Base-by-base conservation (phyloP, 2,888 invertebrate species). In the Pseudococcus viburni region DNA sequence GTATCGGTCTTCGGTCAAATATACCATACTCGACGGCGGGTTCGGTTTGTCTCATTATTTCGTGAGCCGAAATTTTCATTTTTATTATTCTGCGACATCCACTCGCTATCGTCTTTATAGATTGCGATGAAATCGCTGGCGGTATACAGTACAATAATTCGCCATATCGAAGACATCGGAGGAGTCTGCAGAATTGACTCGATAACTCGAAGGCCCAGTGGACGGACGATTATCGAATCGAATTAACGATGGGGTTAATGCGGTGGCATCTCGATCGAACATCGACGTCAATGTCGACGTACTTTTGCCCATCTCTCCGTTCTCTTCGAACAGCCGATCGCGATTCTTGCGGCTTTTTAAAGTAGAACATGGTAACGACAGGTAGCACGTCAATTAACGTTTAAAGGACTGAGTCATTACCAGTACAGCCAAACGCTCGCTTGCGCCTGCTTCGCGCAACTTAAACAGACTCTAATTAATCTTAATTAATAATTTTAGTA, bases 401-500 rank as follows among this genome's bases (percentile, higher is more conserved):
- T 86, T 73, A 86, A 86, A 86, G 86, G 86, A 73, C 86, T 86
- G 86, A 64, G 77, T 73, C 68, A 68, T 86, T 86, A 86, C 77
- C 68, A 83, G 80, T 64, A 86, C 26, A 64, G 19, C 86, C 68
- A 68, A 86, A 86, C 77, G 86, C 64, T 73, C 48, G 86, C 73
- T 73, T 46, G 42, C 42, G 42, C 42, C 42, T 42, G 42, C 42
- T 42, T 42, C 42, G 42, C 42, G 42, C 46, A 22, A 48, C 86
- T 86, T 86, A 86, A 86, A 86, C 73, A 86, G 46, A 86, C 73
- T 73, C 86, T 86, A 86, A 86, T 86, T 86, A 86, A 86, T 86
- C 86, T 86, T 86, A 73, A 86, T 86, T 86, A 86, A 86, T 86
- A 86, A 86, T 86, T 86, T 86, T 86, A 86, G 86, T 86, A 68